Percentiles rank a stretch among this genome's conserved stretches.
phyloP scores from a whole-genome alignment of 92 coral and sea anemone species.

The Zoanthus sociatus region DNA sequence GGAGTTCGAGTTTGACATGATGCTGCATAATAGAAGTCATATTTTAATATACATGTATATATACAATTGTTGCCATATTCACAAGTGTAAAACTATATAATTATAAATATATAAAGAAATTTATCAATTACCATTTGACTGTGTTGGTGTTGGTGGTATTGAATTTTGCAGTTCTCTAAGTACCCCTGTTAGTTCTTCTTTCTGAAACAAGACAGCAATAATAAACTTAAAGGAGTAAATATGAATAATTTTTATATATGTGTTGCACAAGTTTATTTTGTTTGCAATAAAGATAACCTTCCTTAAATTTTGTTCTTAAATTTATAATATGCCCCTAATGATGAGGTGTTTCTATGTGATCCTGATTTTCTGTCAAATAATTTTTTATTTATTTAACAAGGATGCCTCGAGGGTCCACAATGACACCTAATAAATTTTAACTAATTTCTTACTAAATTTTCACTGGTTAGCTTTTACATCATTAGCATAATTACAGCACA shows the following conservation, averaged over 20 bases:
- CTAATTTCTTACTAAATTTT: background rate
- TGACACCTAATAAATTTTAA: background rate
- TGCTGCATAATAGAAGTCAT: slow-evolving; percentile 17
- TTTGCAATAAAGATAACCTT: slow-evolving; percentile 28
- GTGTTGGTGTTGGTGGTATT: slow-evolving; percentile 30
- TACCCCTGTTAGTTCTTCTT: slow-evolving; percentile 24
- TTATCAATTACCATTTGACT: slow-evolving; percentile 30
- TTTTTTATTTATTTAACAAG: background rate
- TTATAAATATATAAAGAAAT: slow-evolving; percentile 25
- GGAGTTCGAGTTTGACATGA: slow-evolving; percentile 32
- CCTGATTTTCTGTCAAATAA: slow-evolving; percentile 21
- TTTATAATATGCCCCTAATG: slow-evolving; percentile 16
- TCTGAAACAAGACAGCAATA: slow-evolving; percentile 25
- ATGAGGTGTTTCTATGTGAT: slow-evolving; percentile 38
- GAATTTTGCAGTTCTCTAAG: slow-evolving; percentile 33
- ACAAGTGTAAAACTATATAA: slow-evolving; percentile 23
- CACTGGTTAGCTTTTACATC: background rate
- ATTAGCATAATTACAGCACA: background rate
- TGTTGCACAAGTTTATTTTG: slow-evolving; percentile 29
- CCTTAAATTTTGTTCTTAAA: slow-evolving; percentile 30
- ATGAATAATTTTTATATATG: background rate
- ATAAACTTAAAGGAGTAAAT: slow-evolving; percentile 34
- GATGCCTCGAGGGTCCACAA: slow-evolving; percentile 4
- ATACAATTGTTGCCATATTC: slow-evolving; percentile 3
- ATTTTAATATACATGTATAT: background rate